Conservation (phyloP, 2,888 invertebrate species). For the Liodrosophila aerea region DNA sequence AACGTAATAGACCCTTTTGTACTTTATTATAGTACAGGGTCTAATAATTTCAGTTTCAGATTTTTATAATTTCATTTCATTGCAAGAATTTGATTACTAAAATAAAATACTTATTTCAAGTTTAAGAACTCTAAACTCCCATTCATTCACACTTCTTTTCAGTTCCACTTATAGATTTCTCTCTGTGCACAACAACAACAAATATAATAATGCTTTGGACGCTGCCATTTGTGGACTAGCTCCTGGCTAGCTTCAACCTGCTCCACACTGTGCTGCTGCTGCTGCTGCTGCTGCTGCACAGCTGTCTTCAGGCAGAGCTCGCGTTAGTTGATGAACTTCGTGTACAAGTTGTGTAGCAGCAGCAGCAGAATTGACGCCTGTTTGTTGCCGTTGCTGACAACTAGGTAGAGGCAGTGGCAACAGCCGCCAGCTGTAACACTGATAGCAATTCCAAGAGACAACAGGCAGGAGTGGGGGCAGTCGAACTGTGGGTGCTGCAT, state of each 20-base stretch:
- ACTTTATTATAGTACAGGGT: no score
- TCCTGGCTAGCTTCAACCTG: background rate
- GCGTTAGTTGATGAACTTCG: conserved; percentile 74
- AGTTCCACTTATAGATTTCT: no score
- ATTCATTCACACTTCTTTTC: no score
- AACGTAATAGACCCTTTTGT: no score
- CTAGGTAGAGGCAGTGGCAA: background rate
- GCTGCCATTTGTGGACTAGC: conserved; percentile 70
- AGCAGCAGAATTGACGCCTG: conserved; percentile 79
- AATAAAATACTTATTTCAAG: no score
- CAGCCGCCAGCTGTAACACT: conserved; percentile 75
- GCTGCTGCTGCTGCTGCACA: no score
- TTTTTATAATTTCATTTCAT: no score
- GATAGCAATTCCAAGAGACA: conserved; percentile 76
- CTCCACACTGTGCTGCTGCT: background rate
- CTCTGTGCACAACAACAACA: conserved; percentile 50
- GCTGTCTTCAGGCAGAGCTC: background rate
- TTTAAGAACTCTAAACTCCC: no score
- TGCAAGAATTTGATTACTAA: no score
- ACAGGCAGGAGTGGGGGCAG: conserved; percentile 33
- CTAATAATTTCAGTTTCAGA: no score
- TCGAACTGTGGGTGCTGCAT: conserved; percentile 1
- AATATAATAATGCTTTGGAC: conserved; percentile 66
- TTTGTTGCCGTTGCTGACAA: conserved; percentile 40
- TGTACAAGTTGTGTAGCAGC: conserved; percentile 77